Conservation (phyloP, 2,888 invertebrate genomes). For the Limnephilus rhombicus region DNA sequence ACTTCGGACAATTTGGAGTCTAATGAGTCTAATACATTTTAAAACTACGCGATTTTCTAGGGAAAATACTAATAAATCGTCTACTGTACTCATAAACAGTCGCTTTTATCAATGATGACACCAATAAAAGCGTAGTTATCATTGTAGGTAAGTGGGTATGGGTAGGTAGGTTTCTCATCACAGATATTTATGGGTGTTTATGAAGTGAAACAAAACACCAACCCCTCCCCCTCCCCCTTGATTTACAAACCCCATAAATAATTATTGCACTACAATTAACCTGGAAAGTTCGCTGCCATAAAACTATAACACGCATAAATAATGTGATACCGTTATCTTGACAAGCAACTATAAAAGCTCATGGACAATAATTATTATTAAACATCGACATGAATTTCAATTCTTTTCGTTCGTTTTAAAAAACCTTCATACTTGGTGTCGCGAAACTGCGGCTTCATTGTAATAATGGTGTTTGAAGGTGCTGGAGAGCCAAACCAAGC, state of each 20-base stretch:
- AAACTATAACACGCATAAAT: neutral
- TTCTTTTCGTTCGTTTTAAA: neutral
- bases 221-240: neutral
- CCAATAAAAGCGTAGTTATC: neutral
- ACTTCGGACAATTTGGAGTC: too few relatives aligned
- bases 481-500: too few relatives aligned
- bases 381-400: neutral
- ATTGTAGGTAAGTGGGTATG: neutral
- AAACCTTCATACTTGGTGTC: neutral
- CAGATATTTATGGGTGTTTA: neutral
- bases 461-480: too few relatives aligned
- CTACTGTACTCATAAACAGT: neutral
- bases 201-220: neutral
- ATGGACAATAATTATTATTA: neutral
- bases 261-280: neutral
- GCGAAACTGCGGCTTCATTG: too few relatives aligned
- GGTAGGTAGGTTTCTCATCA: neutral
- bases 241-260: neutral
- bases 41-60: too few relatives aligned
- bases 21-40: too few relatives aligned
- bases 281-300: neutral
- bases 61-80: too few relatives aligned
- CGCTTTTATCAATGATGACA: neutral
- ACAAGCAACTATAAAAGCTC: neutral
- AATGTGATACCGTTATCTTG: neutral